Evolutionary conservation across 2,888 invertebrate genomes (phyloP).

Genomic region (Pristionchus arcanus): DNA sequence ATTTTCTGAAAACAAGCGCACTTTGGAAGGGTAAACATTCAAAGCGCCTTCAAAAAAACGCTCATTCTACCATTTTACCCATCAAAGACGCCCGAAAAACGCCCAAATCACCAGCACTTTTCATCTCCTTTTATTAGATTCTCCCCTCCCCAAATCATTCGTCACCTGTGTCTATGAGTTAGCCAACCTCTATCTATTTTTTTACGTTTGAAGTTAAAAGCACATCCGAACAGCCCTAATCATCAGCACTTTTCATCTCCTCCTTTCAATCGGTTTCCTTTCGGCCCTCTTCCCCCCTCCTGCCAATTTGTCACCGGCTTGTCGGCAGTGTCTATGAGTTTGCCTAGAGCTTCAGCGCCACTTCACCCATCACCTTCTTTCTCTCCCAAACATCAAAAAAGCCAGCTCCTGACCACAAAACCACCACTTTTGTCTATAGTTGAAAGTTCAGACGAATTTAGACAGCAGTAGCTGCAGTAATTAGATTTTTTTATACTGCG

Average conservation of each 20-base stretch:
- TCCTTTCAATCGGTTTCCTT: not conserved
- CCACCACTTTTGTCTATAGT: not conserved
- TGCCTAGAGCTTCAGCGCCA: not conserved
- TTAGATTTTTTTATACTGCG: too few relatives aligned
- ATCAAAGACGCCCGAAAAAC: not conserved
- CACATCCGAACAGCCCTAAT: too few relatives aligned
- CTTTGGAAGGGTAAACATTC: too few relatives aligned
- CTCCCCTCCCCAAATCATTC: too few relatives aligned
- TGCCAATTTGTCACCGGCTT: not conserved
- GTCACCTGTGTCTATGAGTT: too few relatives aligned
- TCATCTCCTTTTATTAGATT: too few relatives aligned
- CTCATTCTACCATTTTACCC: too few relatives aligned
- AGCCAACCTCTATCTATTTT: not conserved
- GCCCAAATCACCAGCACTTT: not conserved
- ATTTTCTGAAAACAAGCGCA: too few relatives aligned
- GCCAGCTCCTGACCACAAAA: not conserved
- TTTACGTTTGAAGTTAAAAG: too few relatives aligned
- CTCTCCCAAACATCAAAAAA: not conserved
- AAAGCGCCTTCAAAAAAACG: too few relatives aligned
- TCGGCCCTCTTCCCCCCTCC: not conserved
- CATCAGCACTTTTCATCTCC: not conserved
- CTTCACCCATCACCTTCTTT: not conserved
- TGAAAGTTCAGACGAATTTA: not conserved
- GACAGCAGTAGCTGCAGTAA: too few relatives aligned
- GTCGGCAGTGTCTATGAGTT: not conserved